Conservation (phyloP, 2,888 invertebrate species). For the Tetramorium bicarinatum region DNA sequence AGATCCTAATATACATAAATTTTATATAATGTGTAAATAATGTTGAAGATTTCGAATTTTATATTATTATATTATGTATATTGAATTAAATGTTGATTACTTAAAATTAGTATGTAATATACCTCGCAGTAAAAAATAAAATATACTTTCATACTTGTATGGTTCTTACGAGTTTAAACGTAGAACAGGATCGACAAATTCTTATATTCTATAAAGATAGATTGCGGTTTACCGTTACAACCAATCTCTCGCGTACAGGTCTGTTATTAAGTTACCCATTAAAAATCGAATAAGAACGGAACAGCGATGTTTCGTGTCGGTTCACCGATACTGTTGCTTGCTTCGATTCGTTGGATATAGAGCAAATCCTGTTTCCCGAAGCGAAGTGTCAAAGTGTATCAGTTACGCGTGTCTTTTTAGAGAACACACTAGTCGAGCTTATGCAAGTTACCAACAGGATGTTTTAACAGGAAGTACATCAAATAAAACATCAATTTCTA, state of each 20-base stretch:
- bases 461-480: background rate
- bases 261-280: constrained; percentile 42
- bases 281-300: constrained; percentile 38
- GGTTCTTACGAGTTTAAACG: background rate
- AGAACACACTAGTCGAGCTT: background rate
- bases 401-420: background rate
- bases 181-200: constrained; percentile 5
- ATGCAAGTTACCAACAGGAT: background rate
- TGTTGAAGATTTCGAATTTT: background rate
- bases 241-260: constrained; percentile 22
- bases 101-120: background rate
- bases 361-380: constrained; percentile 24
- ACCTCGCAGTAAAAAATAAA: background rate
- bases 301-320: constrained; percentile 13
- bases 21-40: background rate
- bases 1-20: background rate
- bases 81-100: background rate
- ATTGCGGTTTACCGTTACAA: constrained; percentile 38
- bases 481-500: constrained; percentile 7
- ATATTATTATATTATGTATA: background rate
- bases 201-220: constrained; percentile 15
- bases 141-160: background rate
- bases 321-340: constrained; percentile 7
- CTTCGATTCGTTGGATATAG: constrained; percentile 14
- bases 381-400: constrained; percentile 15